Conservation (phyloP, 2,113 vertebrate species). For the Mellivora capensis region DNA sequence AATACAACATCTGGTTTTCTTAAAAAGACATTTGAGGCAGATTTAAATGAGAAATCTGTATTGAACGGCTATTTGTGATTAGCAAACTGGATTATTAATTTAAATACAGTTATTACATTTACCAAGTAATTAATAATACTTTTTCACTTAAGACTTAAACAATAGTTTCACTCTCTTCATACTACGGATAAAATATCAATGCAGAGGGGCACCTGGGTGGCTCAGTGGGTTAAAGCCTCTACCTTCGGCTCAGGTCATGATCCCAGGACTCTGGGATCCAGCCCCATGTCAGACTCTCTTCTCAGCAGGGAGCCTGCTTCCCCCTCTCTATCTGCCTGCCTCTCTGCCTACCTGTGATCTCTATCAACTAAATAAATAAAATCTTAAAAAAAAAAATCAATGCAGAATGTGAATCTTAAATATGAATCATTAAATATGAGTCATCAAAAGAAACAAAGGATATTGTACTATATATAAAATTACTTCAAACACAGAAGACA, state of each 20-base stretch:
- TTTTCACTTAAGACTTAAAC: neutral
- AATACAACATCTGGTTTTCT: neutral
- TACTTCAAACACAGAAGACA: neutral
- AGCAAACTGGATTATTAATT: neutral
- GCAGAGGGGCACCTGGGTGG: too few relatives aligned
- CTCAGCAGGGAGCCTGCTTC: too few relatives aligned
- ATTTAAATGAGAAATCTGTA: slow-evolving; percentile 15
- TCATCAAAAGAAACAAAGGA: neutral
- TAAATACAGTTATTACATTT: neutral
- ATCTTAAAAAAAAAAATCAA: neutral
- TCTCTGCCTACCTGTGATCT: too few relatives aligned
- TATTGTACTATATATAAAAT: neutral
- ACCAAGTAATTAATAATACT: neutral
- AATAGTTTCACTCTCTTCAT: neutral
- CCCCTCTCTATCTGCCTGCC: too few relatives aligned
- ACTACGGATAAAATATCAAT: neutral
- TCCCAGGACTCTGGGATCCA: too few relatives aligned
- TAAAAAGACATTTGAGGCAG: neutral
- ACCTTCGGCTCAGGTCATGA: too few relatives aligned
- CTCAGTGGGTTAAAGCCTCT: too few relatives aligned
- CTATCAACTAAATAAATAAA: too few relatives aligned
- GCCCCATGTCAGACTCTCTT: too few relatives aligned
- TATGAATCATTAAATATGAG: neutral
- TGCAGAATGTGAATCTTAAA: neutral
- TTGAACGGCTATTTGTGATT: slow-evolving; percentile 4